Evolutionary conservation across 2,113 vertebrate genomes (phyloP).

Genomic region (Corythaixoides concolor): DNA sequence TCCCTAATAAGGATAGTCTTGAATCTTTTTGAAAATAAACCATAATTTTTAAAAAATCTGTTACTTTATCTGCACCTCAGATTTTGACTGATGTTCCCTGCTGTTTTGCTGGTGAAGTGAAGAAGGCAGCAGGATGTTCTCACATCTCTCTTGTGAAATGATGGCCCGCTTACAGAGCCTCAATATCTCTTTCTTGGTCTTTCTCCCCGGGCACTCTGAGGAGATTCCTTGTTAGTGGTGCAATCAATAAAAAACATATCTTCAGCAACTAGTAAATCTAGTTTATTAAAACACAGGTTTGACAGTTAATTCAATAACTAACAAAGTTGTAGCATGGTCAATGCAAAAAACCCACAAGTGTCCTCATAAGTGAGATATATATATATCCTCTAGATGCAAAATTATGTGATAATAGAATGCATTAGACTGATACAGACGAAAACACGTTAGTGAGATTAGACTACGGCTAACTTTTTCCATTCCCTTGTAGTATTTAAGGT

Average conservation of each 20-base stretch:
- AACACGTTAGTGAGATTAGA: neutral
- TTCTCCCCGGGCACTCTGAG: neutral
- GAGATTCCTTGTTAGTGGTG: neutral
- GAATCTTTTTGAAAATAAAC: neutral
- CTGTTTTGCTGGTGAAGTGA: neutral
- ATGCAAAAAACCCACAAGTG: neutral
- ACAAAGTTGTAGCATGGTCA: neutral
- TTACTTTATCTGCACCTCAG: neutral
- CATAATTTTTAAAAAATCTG: neutral
- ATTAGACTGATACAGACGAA: neutral
- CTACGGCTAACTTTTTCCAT: neutral
- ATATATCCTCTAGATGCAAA: neutral
- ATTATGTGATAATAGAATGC: neutral
- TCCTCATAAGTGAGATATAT: neutral
- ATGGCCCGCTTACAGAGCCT: neutral
- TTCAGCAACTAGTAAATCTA: neutral
- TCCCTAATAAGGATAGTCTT: neutral
- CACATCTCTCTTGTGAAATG: neutral
- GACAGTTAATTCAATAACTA: constrained; percentile 8
- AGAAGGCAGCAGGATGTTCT: neutral
- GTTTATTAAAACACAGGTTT: constrained; percentile 44
- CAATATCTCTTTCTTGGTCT: neutral
- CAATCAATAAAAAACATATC: neutral
- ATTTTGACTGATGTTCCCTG: neutral
- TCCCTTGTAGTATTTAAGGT: neutral